These are phyloP conservation scores for Tachina grossa DNA, from an alignment of 2,888 invertebrate genomes.

Conservation along the genomic window DNA sequence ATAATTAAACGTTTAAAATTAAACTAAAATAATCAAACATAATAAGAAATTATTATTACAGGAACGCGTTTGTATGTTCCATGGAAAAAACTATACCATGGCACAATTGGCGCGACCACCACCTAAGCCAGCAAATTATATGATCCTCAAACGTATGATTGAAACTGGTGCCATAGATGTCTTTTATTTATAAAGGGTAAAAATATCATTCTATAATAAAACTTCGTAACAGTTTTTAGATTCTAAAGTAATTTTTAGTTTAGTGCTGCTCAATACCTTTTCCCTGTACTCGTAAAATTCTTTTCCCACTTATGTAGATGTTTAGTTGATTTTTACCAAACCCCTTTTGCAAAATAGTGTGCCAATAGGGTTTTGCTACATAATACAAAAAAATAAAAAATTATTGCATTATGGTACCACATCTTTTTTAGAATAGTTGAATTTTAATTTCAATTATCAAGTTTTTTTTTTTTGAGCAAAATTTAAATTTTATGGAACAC, in stretches of 20 bases:
- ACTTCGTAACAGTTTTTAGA: background rate
- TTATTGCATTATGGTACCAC: too few species aligned
- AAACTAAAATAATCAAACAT: background rate
- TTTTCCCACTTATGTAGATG: too few species aligned
- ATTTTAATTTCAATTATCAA: too few species aligned
- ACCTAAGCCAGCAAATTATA: constrained; percentile 79
- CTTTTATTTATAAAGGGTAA: constrained; percentile 77
- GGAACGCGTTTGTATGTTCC: constrained; percentile 80
- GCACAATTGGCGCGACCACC: constrained; percentile 79
- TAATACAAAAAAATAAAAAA: too few species aligned
- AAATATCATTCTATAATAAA: constrained; percentile 5
- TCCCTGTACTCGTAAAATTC: too few species aligned
- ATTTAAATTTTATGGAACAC: too few species aligned
- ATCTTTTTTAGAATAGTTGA: too few species aligned
- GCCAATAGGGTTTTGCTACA: too few species aligned
- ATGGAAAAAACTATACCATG: constrained; percentile 79
- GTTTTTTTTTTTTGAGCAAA: too few species aligned
- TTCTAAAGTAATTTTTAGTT: background rate
- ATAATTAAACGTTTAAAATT: background rate
- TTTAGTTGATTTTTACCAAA: too few species aligned
- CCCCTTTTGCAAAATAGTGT: too few species aligned
- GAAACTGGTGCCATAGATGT: constrained; percentile 79
- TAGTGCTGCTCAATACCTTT: background rate
- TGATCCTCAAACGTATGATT: constrained; percentile 80
- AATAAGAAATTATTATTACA: constrained; percentile 75